Evolutionary conservation across 2,113 vertebrate genomes (phyloP).

Genomic region (Tricholaema leucomelas): DNA sequence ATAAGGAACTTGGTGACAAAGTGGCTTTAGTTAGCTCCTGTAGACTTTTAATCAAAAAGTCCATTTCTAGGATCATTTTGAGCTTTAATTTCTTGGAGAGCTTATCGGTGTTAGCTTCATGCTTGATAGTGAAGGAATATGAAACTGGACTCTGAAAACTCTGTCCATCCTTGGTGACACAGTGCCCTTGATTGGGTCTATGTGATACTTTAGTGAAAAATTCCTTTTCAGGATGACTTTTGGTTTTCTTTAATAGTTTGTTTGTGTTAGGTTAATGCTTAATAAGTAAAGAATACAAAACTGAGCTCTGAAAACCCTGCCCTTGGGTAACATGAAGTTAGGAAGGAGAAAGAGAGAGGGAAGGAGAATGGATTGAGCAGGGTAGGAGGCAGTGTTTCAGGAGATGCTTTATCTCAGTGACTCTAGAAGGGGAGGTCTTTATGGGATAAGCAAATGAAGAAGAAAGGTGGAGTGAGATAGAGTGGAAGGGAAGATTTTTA

Average conservation of each 20-base stretch:
- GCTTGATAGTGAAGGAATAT: not conserved
- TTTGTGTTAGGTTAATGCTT: not conserved
- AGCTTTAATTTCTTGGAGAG: not conserved
- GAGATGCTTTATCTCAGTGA: not conserved
- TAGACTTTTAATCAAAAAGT: not conserved
- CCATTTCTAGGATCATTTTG: not conserved
- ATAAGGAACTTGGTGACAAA: not conserved
- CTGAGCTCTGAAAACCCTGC: not conserved
- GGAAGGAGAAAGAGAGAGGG: not conserved
- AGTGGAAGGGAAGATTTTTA: not conserved
- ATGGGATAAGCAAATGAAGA: not conserved
- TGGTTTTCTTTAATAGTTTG: not conserved
- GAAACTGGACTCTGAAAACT: not conserved
- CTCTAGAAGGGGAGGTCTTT: not conserved
- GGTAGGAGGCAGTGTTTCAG: not conserved
- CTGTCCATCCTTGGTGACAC: not conserved
- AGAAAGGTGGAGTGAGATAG: not conserved
- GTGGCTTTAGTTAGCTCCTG: not conserved
- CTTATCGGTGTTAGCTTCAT: not conserved
- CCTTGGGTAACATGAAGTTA: not conserved
- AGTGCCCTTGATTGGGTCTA: not conserved
- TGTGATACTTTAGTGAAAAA: not conserved
- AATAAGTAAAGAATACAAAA: not conserved
- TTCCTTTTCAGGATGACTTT: not conserved
- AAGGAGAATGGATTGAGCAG: not conserved